Percentiles rank a stretch among this genome's conserved stretches.
phyloP scores from a whole-genome alignment of 2,113 vertebrate genomes.

The Sebastes schlegelii region DNA sequence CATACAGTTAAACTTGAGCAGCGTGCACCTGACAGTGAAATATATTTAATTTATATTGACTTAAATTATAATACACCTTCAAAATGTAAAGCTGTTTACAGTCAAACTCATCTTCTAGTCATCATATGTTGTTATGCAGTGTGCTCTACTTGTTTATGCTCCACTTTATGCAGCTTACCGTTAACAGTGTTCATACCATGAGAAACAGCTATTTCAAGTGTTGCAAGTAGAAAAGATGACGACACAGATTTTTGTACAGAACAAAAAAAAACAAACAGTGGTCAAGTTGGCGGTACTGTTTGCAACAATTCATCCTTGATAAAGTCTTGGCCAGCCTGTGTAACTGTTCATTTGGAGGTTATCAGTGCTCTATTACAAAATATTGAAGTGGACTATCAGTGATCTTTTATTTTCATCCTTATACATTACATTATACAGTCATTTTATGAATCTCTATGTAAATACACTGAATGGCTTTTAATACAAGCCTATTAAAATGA shows the following conservation, averaged over 20 bases:
- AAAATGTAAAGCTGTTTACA: background rate
- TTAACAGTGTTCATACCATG: background rate
- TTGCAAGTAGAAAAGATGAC: background rate
- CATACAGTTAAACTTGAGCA: background rate
- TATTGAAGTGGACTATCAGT: background rate
- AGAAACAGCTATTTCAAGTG: background rate
- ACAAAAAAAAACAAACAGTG: background rate
- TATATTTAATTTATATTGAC: background rate
- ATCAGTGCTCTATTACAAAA: background rate
- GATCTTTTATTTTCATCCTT: background rate
- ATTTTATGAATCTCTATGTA: background rate
- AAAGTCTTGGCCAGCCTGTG: background rate
- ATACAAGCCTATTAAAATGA: background rate
- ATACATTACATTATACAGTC: background rate
- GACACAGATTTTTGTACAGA: background rate
- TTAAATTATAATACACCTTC: background rate
- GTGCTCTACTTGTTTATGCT: background rate
- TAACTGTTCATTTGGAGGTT: conserved; percentile 24
- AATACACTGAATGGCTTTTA: background rate
- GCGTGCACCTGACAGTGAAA: background rate
- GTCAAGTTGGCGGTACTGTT: background rate
- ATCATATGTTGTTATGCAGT: background rate
- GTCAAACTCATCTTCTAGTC: background rate
- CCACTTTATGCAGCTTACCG: background rate
- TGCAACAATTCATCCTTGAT: conserved; percentile 13